phyloP scores from a whole-genome alignment of 2,888 invertebrate species.

The Uloborus plumipes region DNA sequence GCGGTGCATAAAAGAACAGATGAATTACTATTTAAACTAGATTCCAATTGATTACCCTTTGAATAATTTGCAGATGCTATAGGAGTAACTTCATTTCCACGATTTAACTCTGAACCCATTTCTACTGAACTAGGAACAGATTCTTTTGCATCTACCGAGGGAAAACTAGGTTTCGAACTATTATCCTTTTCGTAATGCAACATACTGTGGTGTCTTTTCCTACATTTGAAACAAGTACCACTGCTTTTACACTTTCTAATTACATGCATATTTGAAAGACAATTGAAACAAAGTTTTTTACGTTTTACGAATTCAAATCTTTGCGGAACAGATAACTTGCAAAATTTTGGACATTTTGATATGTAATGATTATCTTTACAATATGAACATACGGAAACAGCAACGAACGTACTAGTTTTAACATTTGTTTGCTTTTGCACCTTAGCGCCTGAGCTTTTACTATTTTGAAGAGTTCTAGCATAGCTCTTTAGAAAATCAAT shows the following conservation, averaged over 20 bases:
- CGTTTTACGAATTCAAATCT: background rate
- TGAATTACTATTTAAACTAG: too few relatives aligned
- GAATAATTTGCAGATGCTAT: background rate
- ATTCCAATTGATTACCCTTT: background rate
- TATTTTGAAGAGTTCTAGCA: background rate
- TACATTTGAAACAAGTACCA: too few relatives aligned
- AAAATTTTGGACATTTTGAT: background rate
- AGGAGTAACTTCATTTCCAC: background rate
- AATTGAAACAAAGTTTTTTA: background rate
- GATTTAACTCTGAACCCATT: too few relatives aligned
- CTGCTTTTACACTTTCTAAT: background rate
- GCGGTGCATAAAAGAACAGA: background rate
- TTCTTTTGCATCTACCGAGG: too few relatives aligned
- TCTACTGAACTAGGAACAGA: too few relatives aligned
- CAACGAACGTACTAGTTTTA: background rate
- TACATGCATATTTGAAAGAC: background rate
- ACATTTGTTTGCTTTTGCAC: background rate
- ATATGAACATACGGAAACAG: background rate
- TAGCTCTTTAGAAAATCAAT: background rate
- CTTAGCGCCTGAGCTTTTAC: too few relatives aligned
- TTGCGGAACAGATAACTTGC: background rate
- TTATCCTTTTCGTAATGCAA: background rate
- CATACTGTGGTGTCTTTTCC: background rate
- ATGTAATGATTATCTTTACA: background rate
- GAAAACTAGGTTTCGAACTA: background rate